Percentiles rank a stretch among this genome's conserved stretches.
Evolutionary conservation across 2,797 vertebrate genomes (phyloP).

Genomic region (Macroramphosus scolopax): DNA sequence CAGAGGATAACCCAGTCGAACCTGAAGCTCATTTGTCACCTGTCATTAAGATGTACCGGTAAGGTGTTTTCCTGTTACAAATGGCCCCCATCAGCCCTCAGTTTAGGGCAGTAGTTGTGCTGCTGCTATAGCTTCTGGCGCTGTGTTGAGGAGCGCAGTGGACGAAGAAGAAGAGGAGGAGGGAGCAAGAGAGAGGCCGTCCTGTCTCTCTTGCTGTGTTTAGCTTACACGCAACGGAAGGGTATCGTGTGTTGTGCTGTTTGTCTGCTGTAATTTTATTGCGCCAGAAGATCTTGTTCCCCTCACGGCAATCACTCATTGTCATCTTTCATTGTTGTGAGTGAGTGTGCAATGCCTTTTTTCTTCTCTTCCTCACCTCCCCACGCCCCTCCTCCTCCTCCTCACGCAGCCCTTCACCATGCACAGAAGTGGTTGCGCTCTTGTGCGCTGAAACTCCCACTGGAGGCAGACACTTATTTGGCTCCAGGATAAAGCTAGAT

Average conservation of each 20-base stretch:
- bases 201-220: too few relatives aligned
- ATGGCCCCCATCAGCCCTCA: conserved; percentile 25
- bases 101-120: conserved; percentile 25
- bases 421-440: conserved; percentile 62
- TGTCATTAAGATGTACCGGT: conserved; percentile 76
- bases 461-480: conserved; percentile 72
- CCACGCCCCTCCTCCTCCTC: conserved; percentile 14
- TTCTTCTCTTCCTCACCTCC: conserved; percentile 5
- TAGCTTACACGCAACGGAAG: conserved; percentile 16
- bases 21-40: conserved; percentile 73
- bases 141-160: conserved; percentile 18
- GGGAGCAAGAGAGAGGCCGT: too few relatives aligned
- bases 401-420: conserved; percentile 42
- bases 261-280: conserved; percentile 48
- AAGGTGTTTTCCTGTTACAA: conserved; percentile 70
- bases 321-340: conserved; percentile 66
- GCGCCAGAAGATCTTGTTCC: conserved; percentile 48
- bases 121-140: conserved; percentile 37
- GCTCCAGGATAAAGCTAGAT: conserved; percentile 71
- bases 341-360: conserved; percentile 24
- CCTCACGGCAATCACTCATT: conserved; percentile 48
- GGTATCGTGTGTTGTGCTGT: conserved; percentile 42
- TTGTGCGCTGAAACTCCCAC: conserved; percentile 69
- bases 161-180: conserved; percentile 23
- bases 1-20: conserved; percentile 59